Percentiles rank a stretch among this genome's conserved stretches.
Evolutionary conservation across 2,113 vertebrate species (phyloP).

Genomic region (Rhombomys opimus): DNA sequence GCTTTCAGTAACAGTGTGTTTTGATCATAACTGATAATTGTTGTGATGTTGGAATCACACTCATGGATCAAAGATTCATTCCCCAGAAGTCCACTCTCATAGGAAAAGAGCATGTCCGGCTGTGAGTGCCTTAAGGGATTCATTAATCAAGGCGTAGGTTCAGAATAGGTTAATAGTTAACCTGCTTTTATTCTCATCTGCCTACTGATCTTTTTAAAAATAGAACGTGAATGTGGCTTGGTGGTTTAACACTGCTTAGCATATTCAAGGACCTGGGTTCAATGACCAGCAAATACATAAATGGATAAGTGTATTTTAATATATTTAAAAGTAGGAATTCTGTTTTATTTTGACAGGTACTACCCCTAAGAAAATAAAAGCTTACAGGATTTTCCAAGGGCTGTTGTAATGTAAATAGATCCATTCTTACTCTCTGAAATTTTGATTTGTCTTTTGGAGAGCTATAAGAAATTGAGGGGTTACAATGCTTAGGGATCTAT

Average conservation of each 20-base stretch:
- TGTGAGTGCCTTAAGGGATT: conserved; percentile 36
- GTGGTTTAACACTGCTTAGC: not conserved
- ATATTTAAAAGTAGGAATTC: conserved; percentile 41
- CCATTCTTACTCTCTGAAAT: conserved; percentile 46
- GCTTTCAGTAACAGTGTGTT: not conserved
- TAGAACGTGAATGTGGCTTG: not conserved
- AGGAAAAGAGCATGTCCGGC: not conserved
- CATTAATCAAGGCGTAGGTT: not conserved
- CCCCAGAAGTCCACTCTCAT: conserved; percentile 18
- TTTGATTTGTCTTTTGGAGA: not conserved
- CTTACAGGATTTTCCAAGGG: conserved; percentile 42
- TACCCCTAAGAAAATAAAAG: conserved; percentile 15
- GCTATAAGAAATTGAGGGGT: not conserved
- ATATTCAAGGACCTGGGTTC: not conserved
- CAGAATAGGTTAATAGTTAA: conserved; percentile 49
- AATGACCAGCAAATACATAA: not conserved
- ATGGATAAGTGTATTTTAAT: not conserved
- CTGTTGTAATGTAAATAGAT: not conserved
- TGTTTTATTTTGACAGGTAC: not conserved
- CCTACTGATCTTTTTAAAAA: conserved; percentile 8
- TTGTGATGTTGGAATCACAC: not conserved
- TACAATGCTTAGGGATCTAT: not conserved
- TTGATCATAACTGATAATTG: not conserved
- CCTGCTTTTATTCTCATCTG: conserved; percentile 29
- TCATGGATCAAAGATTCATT: not conserved